Base-by-base conservation (phyloP, 2,113 vertebrate genomes). In the Anoura caudifer region DNA sequence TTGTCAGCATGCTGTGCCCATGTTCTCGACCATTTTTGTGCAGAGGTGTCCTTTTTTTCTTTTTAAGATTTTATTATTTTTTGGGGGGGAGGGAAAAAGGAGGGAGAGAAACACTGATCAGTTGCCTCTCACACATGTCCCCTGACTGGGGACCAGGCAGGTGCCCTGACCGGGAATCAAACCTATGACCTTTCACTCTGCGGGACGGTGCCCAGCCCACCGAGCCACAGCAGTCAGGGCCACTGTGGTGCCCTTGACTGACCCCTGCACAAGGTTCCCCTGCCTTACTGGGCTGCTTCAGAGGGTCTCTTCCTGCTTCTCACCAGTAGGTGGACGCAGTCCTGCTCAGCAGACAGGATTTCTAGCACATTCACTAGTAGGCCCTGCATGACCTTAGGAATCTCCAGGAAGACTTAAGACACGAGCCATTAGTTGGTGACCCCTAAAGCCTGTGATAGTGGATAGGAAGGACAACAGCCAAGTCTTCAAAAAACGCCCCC, bases 261-360 rank as follows among this genome's bases (percentile, higher is more conserved):
- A 69, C 54, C 28, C 80, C 43, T 47, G 31, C 16, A 17, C 19
- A 4, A 54, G 8, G 0, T 63, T 31, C 28, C 24, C 45, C 36
- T n/a, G 2, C 20, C 14, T 50, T 4, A 43, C n/a, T 10, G 9
- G 45, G 70, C 41, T 72, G 19, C 41, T 31, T 75, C 43, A 2
- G 6, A 88, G 65, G 87, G 84, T 56, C 73, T 81, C 52, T 94
- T 96, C 33, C 56, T 85, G 8, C 36, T 84, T 93, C 38, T 97
- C 69, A 59, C 96, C 92, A 95, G 97, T 33, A 96, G 96, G 47
- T 95, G 95, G 96, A 94, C 26, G 56, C 38, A 61, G 63, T 24
- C 75, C 14, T 69, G 85, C 87, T 96, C 61, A 13, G 41, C 19
- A 45, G 73, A 20, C 4, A n/a, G 17, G 43, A 76, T 90, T 93